Conservation (phyloP, 2,113 vertebrate species). For the Phrynocephalus versicolor region DNA sequence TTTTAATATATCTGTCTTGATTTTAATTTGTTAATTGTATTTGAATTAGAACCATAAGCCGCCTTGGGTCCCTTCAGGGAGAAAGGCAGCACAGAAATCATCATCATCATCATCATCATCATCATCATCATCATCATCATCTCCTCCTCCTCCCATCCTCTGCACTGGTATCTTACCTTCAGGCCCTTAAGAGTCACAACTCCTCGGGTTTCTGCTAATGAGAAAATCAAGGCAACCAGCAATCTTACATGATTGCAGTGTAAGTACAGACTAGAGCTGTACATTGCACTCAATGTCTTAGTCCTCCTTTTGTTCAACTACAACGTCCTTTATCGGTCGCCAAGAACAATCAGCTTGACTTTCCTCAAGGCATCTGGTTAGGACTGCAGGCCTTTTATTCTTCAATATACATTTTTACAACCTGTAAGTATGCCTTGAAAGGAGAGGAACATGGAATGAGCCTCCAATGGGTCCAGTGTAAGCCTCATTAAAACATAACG, state of each 20-base stretch:
- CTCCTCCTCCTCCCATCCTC: too few species aligned
- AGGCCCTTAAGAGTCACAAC: too few species aligned
- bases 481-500: background rate
- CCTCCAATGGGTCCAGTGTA: background rate
- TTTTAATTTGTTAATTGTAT: too few species aligned
- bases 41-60: too few species aligned
- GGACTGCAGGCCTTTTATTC: background rate
- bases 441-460: too few species aligned
- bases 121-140: too few species aligned
- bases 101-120: too few species aligned
- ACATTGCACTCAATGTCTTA: too few species aligned
- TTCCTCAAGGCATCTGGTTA: background rate
- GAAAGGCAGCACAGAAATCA: too few species aligned
- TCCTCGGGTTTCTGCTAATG: background rate
- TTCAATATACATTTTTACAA: background rate
- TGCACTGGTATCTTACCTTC: background rate
- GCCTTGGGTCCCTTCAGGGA: too few species aligned
- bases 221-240: background rate
- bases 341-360: background rate
- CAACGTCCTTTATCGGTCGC: background rate
- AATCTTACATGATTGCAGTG: background rate
- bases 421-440: background rate
- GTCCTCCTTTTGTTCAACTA: too few species aligned
- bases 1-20: too few species aligned
- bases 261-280: background rate